A percentile compares a stretch with the other conserved stretches of the same genome.
Evolutionary conservation across 2,797 vertebrate species (phyloP).

Genomic region (Leptodactylus fallax): DNA sequence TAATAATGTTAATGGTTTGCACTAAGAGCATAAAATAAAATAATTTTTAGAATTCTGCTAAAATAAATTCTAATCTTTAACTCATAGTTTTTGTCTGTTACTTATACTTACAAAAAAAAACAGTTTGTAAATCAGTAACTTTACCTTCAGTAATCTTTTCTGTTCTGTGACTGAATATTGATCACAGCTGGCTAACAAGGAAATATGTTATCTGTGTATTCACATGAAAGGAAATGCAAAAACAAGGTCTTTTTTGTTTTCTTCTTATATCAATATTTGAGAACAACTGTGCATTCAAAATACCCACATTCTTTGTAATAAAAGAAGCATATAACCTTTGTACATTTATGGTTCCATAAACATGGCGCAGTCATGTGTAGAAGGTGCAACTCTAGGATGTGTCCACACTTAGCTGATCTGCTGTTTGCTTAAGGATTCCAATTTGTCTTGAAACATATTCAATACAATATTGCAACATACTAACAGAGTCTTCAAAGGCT

Average conservation of each 20-base stretch:
- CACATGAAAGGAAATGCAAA: slow-evolving; percentile 45
- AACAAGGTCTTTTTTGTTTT: slow-evolving; percentile 47
- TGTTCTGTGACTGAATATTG: slow-evolving; percentile 39
- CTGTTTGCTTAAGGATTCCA: too few relatives aligned
- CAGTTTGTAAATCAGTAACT: slow-evolving; percentile 48
- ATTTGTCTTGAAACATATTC: too few relatives aligned
- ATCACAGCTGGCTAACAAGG: slow-evolving; percentile 38
- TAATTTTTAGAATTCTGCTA: background rate
- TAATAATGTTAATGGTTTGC: background rate
- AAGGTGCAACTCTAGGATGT: too few relatives aligned
- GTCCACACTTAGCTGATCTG: too few relatives aligned
- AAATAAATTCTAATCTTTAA: background rate
- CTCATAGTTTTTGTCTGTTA: slow-evolving; percentile 6
- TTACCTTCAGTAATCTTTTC: slow-evolving; percentile 25
- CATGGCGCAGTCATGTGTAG: too few relatives aligned
- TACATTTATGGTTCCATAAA: too few relatives aligned
- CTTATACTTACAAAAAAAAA: slow-evolving; percentile 3
- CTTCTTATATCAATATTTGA: slow-evolving; percentile 43
- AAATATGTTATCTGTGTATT: slow-evolving; percentile 32
- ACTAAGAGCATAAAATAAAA: background rate
- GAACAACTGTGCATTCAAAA: slow-evolving; percentile 13
- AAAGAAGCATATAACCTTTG: slow-evolving; percentile 27
- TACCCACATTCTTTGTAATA: slow-evolving; percentile 17
- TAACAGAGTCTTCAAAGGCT: too few relatives aligned
- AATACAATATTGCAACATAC: too few relatives aligned